Evolutionary conservation across 2,797 vertebrate species (phyloP).

Genomic region (Gadopsis bispinosus): DNA sequence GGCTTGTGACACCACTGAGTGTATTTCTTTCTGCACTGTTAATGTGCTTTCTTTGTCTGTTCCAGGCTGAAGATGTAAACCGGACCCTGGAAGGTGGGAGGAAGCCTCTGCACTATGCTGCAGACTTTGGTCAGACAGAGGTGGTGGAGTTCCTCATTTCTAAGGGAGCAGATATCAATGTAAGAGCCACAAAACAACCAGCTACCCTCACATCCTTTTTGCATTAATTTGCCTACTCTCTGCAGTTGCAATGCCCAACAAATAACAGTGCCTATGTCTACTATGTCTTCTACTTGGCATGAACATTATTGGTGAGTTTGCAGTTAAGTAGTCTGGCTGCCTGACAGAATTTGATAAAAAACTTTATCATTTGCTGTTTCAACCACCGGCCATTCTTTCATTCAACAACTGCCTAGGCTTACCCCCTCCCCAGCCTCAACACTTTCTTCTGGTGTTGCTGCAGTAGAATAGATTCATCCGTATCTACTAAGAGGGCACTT

Average conservation of each 20-base stretch:
- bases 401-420: constrained; percentile 17
- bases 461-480: constrained; percentile 20
- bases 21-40: background rate
- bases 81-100: constrained; percentile 90
- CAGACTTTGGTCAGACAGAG: constrained; percentile 92
- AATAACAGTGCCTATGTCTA: background rate
- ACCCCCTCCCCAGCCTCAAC: constrained; percentile 26
- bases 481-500: constrained; percentile 30
- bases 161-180: constrained; percentile 95
- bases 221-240: constrained; percentile 42
- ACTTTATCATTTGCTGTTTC: constrained; percentile 1
- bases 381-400: constrained; percentile 13
- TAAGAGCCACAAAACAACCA: constrained; percentile 77
- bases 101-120: constrained; percentile 94
- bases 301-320: constrained; percentile 10
- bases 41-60: constrained; percentile 24
- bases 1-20: background rate
- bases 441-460: constrained; percentile 21
- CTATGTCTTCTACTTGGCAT: background rate
- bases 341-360: background rate
- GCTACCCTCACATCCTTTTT: constrained; percentile 19
- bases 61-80: constrained; percentile 93
- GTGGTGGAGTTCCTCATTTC: constrained; percentile 92
- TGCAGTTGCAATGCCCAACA: background rate
- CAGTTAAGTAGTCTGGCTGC: background rate